Percentiles rank a stretch among this genome's conserved stretches.
phyloP scores from a whole-genome alignment of 2,113 vertebrate species.

The Oxygymnocypris stewartii region DNA sequence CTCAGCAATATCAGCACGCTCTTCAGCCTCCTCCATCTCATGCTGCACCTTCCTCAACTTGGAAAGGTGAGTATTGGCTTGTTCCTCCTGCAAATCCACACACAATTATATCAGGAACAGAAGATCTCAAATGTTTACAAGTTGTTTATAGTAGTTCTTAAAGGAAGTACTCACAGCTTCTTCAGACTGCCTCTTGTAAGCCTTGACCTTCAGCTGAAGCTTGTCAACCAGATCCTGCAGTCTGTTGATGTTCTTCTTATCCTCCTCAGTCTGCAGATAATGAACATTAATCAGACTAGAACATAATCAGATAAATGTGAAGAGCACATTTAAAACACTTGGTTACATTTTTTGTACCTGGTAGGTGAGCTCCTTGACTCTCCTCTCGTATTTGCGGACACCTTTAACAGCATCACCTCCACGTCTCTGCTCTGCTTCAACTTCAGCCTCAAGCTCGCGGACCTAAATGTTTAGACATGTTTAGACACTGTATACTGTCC shows the following conservation, averaged over 20 bases:
- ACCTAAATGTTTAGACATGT: constrained; percentile 67
- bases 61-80: constrained; percentile 67
- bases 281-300: constrained; percentile 39
- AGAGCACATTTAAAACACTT: not conserved
- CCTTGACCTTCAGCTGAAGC: constrained; percentile 89
- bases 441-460: constrained; percentile 79
- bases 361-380: constrained; percentile 57
- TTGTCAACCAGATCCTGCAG: constrained; percentile 75
- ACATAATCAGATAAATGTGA: not conserved
- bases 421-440: constrained; percentile 81
- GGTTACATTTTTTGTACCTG: constrained; percentile 40
- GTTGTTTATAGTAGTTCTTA: not conserved
- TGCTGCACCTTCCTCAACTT: constrained; percentile 80
- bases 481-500: not conserved
- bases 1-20: constrained; percentile 81
- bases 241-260: constrained; percentile 53
- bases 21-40: constrained; percentile 82
- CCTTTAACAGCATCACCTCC: constrained; percentile 55
- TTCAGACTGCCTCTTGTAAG: constrained; percentile 85
- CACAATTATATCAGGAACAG: not conserved
- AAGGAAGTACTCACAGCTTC: constrained; percentile 69
- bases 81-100: constrained; percentile 61
- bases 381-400: constrained; percentile 50
- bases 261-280: constrained; percentile 53
- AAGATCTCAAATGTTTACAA: not conserved